These are phyloP conservation scores for Bucorvus abyssinicus DNA, from an alignment of 2,797 vertebrate genomes.

Conservation along the genomic window DNA sequence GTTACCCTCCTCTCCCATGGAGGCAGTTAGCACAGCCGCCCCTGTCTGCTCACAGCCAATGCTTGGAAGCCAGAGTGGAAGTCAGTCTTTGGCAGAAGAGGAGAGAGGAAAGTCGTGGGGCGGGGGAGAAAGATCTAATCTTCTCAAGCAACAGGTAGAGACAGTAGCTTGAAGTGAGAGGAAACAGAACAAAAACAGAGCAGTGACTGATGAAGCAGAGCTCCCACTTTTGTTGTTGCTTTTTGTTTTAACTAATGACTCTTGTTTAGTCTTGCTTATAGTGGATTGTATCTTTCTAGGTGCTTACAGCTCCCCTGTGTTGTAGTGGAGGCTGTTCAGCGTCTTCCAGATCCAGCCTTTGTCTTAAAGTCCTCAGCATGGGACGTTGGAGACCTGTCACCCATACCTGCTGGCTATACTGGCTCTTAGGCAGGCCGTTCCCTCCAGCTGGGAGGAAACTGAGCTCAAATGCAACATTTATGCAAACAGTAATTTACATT, in stretches of 20 bases:
- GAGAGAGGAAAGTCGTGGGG: not conserved
- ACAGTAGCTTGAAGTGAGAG: not conserved
- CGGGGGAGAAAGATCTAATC: not conserved
- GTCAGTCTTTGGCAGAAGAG: not conserved
- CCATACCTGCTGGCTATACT: not conserved
- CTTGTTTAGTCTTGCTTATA: not conserved
- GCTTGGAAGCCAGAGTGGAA: not conserved
- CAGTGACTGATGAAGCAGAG: not conserved
- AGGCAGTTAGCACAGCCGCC: fast-evolving
- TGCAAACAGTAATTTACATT: not conserved
- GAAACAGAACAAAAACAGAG: not conserved
- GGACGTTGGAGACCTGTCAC: not conserved
- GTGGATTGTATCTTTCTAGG: not conserved
- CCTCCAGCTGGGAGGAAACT: not conserved
- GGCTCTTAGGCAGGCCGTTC: not conserved
- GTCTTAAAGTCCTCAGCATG: not conserved
- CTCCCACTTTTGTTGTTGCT: not conserved
- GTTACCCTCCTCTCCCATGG: not conserved
- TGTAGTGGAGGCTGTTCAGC: not conserved
- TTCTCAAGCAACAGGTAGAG: not conserved
- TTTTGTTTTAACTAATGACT: not conserved
- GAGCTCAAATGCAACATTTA: not conserved
- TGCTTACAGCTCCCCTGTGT: not conserved
- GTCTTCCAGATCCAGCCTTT: not conserved
- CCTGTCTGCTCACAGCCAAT: not conserved